Base-by-base conservation (phyloP, 2,113 vertebrate genomes). In the Ranitomeya imitator region DNA sequence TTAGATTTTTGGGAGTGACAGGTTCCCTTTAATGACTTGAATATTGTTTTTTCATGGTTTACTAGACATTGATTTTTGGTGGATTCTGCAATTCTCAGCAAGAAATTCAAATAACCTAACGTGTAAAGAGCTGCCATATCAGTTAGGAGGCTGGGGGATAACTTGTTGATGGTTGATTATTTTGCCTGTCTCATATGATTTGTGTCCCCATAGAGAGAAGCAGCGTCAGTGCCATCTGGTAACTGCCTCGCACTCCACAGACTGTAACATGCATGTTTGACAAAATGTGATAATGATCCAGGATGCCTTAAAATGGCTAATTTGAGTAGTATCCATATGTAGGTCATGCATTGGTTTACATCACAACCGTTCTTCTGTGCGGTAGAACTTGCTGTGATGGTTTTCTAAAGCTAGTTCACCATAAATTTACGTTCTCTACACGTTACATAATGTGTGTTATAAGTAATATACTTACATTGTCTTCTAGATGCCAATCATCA, bases 401-500 rank as follows among this genome's bases (percentile, higher is more conserved):
- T 7, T 4, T 19, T 61, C 7, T 61, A 61, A 23, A 12, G 14
- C n/a, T 13, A 13, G n/a, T 26, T 26, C 21, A 23, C n/a, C n/a
- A n/a, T n/a, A n/a, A n/a, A n/a, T 59, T 26, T 59, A 13, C 37
- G n/a, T 6, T 31, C 8, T 63, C 0, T 31, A 45, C 10, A 61
- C 12, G 45, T 0, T 55, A 10, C 26, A 31, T 31, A 31, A 82
- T 61, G 19, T 12, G 8, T 60, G 23, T 60, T 23, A 57, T 23
- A 10, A 76, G 23, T 2, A 12, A 55, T 23, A 81, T 51, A 92
- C 97, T 97, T 91, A 98, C 97, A 11, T 95, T 94, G 89, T 97
- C 95, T 67, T 97, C 94, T 87, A 96, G 94, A 92, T 94, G 96
- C 97, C 98, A 99, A 90, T 97, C 96, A 73, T 95, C 96, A 0